Conservation (phyloP, 1,140 invertebrate species). For the Hermetia illucens region DNA sequence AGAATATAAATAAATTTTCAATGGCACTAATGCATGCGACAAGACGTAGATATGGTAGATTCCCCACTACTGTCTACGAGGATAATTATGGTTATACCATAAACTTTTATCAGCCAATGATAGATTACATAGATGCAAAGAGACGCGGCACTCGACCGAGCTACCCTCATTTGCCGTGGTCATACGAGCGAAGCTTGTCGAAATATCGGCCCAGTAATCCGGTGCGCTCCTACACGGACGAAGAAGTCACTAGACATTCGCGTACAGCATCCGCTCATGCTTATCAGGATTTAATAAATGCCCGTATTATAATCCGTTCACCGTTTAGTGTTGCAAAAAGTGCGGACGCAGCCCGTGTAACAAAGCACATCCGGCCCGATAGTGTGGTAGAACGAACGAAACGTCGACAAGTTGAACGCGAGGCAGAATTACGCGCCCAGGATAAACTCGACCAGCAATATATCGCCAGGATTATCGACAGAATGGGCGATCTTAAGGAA, state of each 20-base stretch:
- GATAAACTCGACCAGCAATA: constrained; percentile 31
- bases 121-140: constrained; percentile 58
- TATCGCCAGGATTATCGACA: constrained; percentile 26
- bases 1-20: constrained; percentile 4
- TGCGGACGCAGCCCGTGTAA: constrained; percentile 46
- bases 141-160: constrained; percentile 28
- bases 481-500: constrained; percentile 27
- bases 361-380: constrained; percentile 44
- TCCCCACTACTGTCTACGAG: constrained; percentile 44
- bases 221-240: constrained; percentile 42
- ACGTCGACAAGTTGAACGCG: constrained; percentile 33
- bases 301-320: constrained; percentile 45
- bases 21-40: constrained; percentile 21
- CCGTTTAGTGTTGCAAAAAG: constrained; percentile 51
- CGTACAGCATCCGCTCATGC: constrained; percentile 46
- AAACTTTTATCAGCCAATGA: constrained; percentile 70
- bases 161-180: constrained; percentile 56
- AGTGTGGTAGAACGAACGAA: constrained; percentile 35
- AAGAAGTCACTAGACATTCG: constrained; percentile 47
- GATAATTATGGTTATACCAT: constrained; percentile 67
- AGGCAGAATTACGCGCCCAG: constrained; percentile 32
- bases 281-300: constrained; percentile 45
- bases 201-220: constrained; percentile 39
- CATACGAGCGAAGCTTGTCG: constrained; percentile 49
- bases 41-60: constrained; percentile 25